These are phyloP conservation scores for Microtus oregoni DNA, from an alignment of 2,113 vertebrate genomes.

Conservation along the genomic window DNA sequence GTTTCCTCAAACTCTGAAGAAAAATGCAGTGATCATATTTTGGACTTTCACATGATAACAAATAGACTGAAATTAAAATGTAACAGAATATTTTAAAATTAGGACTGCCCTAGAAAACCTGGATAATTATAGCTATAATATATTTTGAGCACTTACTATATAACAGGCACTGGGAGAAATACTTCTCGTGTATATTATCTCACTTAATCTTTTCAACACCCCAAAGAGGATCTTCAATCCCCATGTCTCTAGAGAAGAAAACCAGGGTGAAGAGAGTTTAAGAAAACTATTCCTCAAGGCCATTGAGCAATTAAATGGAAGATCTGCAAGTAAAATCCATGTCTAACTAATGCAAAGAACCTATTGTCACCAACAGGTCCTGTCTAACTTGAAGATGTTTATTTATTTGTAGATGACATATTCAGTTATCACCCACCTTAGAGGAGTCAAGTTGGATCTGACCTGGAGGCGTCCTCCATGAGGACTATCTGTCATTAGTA, in stretches of 20 bases:
- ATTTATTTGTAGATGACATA: conserved; percentile 51
- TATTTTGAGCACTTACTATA: conserved; percentile 67
- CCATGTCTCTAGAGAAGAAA: background rate
- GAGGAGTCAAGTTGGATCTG: background rate
- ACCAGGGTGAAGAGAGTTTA: conserved; percentile 29
- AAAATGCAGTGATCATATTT: conserved; percentile 60
- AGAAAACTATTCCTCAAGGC: conserved; percentile 28
- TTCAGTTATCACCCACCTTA: conserved; percentile 15
- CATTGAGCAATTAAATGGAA: conserved; percentile 24
- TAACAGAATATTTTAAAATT: conserved; percentile 71
- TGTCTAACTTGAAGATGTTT: conserved; percentile 22
- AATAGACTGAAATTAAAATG: conserved; percentile 64
- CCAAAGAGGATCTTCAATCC: conserved; percentile 18
- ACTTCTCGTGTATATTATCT: conserved; percentile 52
- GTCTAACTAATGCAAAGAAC: background rate
- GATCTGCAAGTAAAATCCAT: background rate
- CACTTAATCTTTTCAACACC: conserved; percentile 55
- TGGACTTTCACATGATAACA: conserved; percentile 68
- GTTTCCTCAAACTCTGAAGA: conserved; percentile 46
- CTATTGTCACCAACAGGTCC: background rate
- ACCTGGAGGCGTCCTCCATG: background rate
- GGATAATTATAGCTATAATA: conserved; percentile 63
- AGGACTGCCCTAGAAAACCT: conserved; percentile 67
- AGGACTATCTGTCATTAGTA: background rate
- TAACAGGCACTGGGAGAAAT: conserved; percentile 51